Percentiles rank a stretch among this genome's conserved stretches.
Conservation (phyloP, 2,888 invertebrate genomes). For the Callinectes sapidus region DNA sequence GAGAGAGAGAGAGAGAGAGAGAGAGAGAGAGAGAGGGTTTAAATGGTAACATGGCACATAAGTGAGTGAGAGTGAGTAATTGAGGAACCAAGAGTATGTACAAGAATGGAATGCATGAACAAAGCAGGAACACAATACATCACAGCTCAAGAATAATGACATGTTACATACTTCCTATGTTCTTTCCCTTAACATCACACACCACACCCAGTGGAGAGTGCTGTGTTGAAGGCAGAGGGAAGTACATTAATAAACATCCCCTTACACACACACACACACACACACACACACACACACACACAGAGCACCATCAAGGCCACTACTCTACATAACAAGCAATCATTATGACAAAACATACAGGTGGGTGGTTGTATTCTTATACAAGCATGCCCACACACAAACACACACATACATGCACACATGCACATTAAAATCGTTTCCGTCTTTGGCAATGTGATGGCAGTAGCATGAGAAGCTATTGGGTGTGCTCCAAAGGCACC, state of each 20-base stretch:
- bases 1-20: constrained; percentile 19
- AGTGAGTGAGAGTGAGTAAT: not conserved
- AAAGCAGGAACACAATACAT: not conserved
- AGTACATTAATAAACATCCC: not conserved
- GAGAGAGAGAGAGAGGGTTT: not conserved
- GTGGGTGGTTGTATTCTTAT: not conserved
- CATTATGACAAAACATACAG: not conserved
- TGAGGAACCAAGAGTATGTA: not conserved
- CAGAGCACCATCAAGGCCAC: not conserved
- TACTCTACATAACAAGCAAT: not conserved
- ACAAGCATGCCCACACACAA: not conserved
- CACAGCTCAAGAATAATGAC: not conserved
- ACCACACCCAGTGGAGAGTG: not conserved
- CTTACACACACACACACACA: too few relatives aligned
- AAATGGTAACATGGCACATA: too few relatives aligned
- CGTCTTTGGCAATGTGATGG: not conserved
- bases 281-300: not conserved
- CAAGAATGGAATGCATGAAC: too few relatives aligned
- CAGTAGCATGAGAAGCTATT: not conserved
- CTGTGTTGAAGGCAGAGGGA: not conserved
- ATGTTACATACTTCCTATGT: too few relatives aligned
- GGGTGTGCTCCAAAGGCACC: not conserved
- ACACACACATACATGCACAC: not conserved
- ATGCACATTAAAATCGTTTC: not conserved
- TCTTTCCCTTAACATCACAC: not conserved